A percentile compares a stretch with the other conserved stretches of the same genome.
These are phyloP conservation scores for Phrynocephalus forsythii DNA, from an alignment of 2,797 vertebrate genomes.

Conservation along the genomic window DNA sequence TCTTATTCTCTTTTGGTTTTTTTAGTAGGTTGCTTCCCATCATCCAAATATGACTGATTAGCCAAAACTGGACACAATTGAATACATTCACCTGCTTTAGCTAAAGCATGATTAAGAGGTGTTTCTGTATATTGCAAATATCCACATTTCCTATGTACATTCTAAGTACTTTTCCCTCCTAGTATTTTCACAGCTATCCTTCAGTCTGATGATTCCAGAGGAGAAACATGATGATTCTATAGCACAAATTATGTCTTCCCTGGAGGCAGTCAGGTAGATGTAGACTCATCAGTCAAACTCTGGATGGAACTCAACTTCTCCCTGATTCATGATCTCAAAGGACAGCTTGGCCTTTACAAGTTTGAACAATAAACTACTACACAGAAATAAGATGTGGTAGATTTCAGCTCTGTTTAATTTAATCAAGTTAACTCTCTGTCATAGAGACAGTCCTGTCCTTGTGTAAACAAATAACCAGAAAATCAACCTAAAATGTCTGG, in stretches of 20 bases:
- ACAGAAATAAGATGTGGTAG: background rate
- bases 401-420: constrained; percentile 11
- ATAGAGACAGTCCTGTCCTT: no score
- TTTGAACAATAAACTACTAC: background rate
- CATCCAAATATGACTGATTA: background rate
- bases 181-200: background rate
- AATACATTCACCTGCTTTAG: background rate
- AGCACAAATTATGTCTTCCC: background rate
- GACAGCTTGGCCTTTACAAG: background rate
- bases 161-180: background rate
- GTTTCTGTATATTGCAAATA: background rate
- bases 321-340: background rate
- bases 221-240: background rate
- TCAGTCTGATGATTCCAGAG: background rate
- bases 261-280: background rate
- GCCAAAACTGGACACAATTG: background rate
- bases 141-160: background rate
- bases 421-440: background rate
- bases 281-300: background rate
- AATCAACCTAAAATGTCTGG: background rate
- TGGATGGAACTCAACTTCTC: background rate
- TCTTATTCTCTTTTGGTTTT: no score
- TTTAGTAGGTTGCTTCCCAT: no score
- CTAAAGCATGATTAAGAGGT: background rate
- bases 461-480: background rate